Evolutionary conservation across 2,888 invertebrate species (phyloP).

Genomic region (Pantelozetes paolii): DNA sequence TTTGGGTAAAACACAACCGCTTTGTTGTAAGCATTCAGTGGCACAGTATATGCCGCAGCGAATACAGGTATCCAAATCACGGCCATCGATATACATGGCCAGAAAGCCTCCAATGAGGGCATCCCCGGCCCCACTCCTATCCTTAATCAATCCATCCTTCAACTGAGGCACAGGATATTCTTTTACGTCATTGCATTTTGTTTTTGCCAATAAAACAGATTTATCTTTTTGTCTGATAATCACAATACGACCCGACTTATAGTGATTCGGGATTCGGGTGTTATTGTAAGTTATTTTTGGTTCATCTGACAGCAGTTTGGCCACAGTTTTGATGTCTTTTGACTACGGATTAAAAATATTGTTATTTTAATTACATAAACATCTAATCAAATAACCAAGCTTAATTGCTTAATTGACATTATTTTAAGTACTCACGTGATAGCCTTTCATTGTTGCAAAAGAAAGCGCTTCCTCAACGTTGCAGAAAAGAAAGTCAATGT

Average conservation of each 20-base stretch:
- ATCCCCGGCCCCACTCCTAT: slow-evolving; percentile 98
- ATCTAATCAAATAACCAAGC: too few species aligned
- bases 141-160: slow-evolving; percentile 68
- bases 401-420: not conserved
- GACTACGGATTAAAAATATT: slow-evolving; percentile 59
- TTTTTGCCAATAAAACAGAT: slow-evolving; percentile 72
- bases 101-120: slow-evolving; percentile 97
- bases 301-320: slow-evolving; percentile 32
- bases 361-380: not conserved
- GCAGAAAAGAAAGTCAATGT: slow-evolving; percentile 84
- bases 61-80: slow-evolving; percentile 69
- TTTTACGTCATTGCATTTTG: slow-evolving; percentile 64
- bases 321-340: slow-evolving; percentile 62
- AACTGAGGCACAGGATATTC: slow-evolving; percentile 63
- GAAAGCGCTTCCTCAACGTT: slow-evolving; percentile 60
- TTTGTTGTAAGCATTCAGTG: slow-evolving; percentile 75
- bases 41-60: slow-evolving; percentile 85
- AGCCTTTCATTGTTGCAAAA: slow-evolving; percentile 68
- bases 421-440: slow-evolving; percentile 54
- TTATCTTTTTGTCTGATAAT: slow-evolving; percentile 85
- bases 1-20: too few species aligned
- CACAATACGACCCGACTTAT: slow-evolving; percentile 69
- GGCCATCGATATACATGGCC: slow-evolving; percentile 71
- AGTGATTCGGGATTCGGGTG: slow-evolving; percentile 51
- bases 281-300: not conserved